Evolutionary conservation across 2,888 invertebrate genomes (phyloP).

Genomic region (Drosophila buzzatii): DNA sequence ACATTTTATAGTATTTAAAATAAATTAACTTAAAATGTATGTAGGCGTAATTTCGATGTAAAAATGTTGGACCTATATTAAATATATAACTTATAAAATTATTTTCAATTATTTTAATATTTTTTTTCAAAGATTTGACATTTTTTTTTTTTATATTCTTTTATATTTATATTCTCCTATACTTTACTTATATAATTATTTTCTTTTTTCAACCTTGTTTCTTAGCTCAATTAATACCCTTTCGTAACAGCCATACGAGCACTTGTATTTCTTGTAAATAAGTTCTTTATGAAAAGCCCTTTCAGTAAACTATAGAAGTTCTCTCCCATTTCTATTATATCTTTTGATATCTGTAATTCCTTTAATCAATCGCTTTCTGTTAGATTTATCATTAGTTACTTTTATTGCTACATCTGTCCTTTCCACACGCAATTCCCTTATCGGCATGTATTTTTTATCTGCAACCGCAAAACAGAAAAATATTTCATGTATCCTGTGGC

Average conservation of each 20-base stretch:
- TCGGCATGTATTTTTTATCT: background rate
- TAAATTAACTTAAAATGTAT: background rate
- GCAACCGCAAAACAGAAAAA: slow-evolving; percentile 4
- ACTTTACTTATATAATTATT: background rate
- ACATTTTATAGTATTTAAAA: background rate
- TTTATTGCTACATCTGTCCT: background rate
- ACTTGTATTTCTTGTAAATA: background rate
- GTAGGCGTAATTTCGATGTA: background rate
- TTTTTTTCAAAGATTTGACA: no score
- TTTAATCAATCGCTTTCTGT: background rate
- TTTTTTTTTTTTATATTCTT: background rate
- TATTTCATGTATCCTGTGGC: slow-evolving; percentile 5
- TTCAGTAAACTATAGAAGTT: background rate
- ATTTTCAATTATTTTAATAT: no score
- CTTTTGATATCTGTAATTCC: background rate
- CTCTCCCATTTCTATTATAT: background rate
- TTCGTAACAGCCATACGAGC: no score
- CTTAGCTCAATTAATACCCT: background rate
- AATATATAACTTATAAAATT: no score
- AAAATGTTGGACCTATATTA: no score
- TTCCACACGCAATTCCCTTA: background rate
- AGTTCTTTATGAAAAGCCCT: background rate
- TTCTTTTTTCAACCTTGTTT: background rate
- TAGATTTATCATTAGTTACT: background rate
- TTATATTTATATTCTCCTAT: background rate